Conservation (phyloP, 1,140 invertebrate genomes). For the Drosophila punjabiensis region DNA sequence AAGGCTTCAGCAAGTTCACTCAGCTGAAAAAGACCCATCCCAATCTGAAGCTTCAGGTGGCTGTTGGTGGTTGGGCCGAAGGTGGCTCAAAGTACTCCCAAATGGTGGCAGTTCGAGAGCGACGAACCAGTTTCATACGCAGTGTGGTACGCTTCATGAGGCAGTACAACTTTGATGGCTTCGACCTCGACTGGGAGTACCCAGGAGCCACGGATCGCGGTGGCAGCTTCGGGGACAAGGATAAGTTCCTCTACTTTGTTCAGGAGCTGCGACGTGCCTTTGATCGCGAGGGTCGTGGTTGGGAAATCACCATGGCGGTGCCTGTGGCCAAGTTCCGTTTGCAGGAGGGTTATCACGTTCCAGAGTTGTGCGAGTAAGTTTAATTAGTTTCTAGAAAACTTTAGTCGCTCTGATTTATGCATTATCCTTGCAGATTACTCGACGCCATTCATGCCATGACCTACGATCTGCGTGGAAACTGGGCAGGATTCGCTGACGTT, state of each 20-base stretch:
- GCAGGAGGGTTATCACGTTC: conserved; percentile 95
- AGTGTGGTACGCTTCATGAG: conserved; percentile 93
- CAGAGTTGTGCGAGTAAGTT: conserved; percentile 93
- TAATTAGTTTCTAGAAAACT: neutral
- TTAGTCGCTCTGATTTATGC: conserved; percentile 2
- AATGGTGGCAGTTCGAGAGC: conserved; percentile 89
- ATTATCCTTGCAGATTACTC: conserved; percentile 79
- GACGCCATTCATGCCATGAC: conserved; percentile 96
- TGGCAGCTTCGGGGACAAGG: conserved; percentile 93
- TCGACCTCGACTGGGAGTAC: conserved; percentile 95
- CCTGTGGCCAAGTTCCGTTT: conserved; percentile 93
- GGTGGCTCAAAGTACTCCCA: conserved; percentile 94
- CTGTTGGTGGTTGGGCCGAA: conserved; percentile 95
- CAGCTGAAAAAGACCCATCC: conserved; percentile 90
- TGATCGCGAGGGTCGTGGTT: conserved; percentile 89
- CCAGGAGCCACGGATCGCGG: conserved; percentile 94
- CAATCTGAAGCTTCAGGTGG: conserved; percentile 91
- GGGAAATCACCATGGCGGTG: conserved; percentile 95
- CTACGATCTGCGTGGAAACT: conserved; percentile 96
- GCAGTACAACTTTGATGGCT: conserved; percentile 92
- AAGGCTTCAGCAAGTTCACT: conserved; percentile 94
- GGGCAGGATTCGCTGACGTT: conserved; percentile 95
- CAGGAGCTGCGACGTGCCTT: conserved; percentile 93
- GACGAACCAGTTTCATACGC: conserved; percentile 90
- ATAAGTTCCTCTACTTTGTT: conserved; percentile 93